Percentiles rank a stretch among this genome's conserved stretches.
These are phyloP conservation scores for Steinernema carpocapsae DNA, from an alignment of 2,888 invertebrate species.

Conservation along the genomic window DNA sequence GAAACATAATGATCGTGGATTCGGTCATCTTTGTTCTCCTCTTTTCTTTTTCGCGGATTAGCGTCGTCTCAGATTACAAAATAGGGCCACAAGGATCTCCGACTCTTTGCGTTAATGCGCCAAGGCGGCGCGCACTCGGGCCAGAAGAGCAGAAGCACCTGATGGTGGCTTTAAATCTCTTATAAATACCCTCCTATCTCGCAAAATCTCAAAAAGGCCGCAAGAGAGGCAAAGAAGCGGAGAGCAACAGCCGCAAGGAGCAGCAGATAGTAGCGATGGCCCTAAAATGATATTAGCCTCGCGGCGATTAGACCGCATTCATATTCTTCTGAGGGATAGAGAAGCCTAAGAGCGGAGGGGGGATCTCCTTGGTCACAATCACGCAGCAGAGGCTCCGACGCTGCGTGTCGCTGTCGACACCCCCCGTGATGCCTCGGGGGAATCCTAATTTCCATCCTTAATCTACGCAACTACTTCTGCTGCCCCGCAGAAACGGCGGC, in stretches of 20 bases:
- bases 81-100: not conserved
- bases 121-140: not conserved
- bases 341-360: not conserved
- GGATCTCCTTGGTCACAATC: constrained; percentile 21
- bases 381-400: not conserved
- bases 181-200: too few species aligned
- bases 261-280: constrained; percentile 10
- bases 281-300: constrained; percentile 34
- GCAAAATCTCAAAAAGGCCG: not conserved
- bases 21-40: constrained; percentile 23
- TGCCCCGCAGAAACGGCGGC: not conserved
- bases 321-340: not conserved
- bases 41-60: constrained; percentile 26
- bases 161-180: constrained; percentile 12
- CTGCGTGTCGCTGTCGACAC: constrained; percentile 33
- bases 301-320: constrained; percentile 34
- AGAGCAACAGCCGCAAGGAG: constrained; percentile 12
- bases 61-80: constrained; percentile 25
- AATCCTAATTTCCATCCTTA: constrained; percentile 30
- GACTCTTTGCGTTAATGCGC: too few species aligned
- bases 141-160: constrained; percentile 10
- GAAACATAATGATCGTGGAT: constrained; percentile 54
- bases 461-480: not conserved
- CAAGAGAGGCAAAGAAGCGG: not conserved
- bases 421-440: constrained; percentile 34